Base-by-base conservation (phyloP, 2,888 invertebrate species). In the Diarsia dahlii region DNA sequence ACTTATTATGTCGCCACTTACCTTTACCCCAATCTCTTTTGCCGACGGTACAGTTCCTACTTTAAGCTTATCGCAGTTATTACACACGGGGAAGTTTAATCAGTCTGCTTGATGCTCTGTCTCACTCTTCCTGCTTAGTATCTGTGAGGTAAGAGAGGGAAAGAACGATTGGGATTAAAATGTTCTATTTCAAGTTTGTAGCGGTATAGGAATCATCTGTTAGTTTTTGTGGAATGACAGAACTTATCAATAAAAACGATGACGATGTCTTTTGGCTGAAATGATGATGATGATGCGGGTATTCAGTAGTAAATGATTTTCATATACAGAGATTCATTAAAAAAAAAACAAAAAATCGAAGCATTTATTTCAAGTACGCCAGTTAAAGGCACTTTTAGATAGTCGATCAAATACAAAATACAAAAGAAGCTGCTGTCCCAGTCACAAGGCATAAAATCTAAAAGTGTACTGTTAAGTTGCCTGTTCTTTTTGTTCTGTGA, bases 11-110 rank as follows among this genome's bases (percentile, higher is more conserved):
- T 71, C 71, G 54, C 48, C 46, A 74, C 45, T 28, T 67, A 12
- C n/a, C 18, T 34, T 23, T 23, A 18, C 23, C 58, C 67, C 9
- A 23, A 67, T 50, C 18, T 63, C 6, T 56, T 75, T 75, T 64
- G 56, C 67, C 28, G 45, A 64, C 46, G 56, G 67, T 78, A 81
- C 63, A 58, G 34, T 58, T 66, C 28, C 8, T 67, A 70, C 52
- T 77, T 50, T 82, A 71, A 82, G 77, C 63, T 63, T 71, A 80
- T 82, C 62, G 28, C 46, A 70, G 67, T 82, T 67, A 76, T 76
- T 82, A 70, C 63, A 71, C 52, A 52, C 77, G 56, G 76, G 74
- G 66, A 71, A 77, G 77, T 82, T 77, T 64, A 70, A 77, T 67
- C 52, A 58, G 65, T 39, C 52, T 54, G 52, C 39, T 52, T 23